Conservation (phyloP, 2,797 vertebrate species). For the Tadarida brasiliensis region DNA sequence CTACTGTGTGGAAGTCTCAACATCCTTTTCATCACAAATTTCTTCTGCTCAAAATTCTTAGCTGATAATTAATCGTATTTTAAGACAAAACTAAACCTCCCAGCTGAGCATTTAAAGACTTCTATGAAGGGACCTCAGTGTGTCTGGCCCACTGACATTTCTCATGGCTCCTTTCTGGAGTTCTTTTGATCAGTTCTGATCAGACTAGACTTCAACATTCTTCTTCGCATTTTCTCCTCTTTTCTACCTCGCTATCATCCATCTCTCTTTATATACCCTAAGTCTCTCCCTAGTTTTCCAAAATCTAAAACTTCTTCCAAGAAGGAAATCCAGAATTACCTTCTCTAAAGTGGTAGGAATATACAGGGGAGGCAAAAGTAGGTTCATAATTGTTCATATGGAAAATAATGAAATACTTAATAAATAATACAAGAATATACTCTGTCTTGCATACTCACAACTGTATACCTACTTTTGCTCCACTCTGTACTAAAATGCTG, state of each 20-base stretch:
- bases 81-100: not conserved
- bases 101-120: not conserved
- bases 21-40: not conserved
- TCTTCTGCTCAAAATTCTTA: not conserved
- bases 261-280: not conserved
- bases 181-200: not conserved
- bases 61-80: not conserved
- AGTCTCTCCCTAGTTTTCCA: not conserved
- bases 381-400: not conserved
- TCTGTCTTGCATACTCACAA: not conserved
- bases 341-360: not conserved
- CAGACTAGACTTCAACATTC: not conserved
- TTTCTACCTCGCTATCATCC: not conserved
- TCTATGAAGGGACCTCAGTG: not conserved
- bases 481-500: not conserved
- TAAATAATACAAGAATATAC: not conserved
- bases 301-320: not conserved
- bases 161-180: not conserved
- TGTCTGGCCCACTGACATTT: not conserved
- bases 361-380: not conserved
- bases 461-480: not conserved
- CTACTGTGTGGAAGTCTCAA: not conserved
- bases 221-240: not conserved
- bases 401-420: not conserved
- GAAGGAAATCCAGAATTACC: not conserved